Evolutionary conservation across 2,113 vertebrate species (phyloP).

Genomic region (Laticauda laticaudata): DNA sequence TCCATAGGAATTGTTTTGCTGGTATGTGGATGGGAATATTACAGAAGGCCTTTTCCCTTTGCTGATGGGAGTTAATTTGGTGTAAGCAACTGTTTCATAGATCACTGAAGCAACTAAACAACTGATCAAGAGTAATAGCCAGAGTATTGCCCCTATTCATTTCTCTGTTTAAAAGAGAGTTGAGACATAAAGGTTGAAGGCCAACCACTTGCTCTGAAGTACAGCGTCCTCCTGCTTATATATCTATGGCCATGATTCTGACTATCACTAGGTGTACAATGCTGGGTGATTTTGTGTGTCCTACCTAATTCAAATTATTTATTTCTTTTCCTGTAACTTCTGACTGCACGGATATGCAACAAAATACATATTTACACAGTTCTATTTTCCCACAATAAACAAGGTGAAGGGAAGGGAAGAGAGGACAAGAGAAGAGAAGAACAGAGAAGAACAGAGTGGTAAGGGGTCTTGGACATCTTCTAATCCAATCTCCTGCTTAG

Average conservation of each 20-base stretch:
- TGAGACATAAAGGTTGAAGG: not conserved
- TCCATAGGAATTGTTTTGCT: not conserved
- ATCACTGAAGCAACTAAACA: not conserved
- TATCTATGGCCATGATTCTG: not conserved
- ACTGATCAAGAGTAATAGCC: not conserved
- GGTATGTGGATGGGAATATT: not conserved
- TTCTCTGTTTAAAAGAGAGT: not conserved
- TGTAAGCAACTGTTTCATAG: not conserved
- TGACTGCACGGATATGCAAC: constrained; percentile 76
- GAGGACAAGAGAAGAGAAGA: accelerated
- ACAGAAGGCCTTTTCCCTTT: not conserved
- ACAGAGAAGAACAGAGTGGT: too few relatives aligned
- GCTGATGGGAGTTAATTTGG: not conserved
- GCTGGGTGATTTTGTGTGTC: constrained; percentile 63
- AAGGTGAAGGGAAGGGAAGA: not conserved
- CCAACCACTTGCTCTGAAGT: not conserved
- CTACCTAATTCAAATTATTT: constrained; percentile 71
- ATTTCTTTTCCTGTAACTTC: constrained; percentile 76
- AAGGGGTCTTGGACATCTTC: too few relatives aligned
- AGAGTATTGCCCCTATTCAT: not conserved
- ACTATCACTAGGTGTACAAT: constrained; percentile 51
- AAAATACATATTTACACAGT: constrained; percentile 76
- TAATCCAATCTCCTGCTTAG: too few relatives aligned
- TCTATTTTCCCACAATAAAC: constrained; percentile 72
- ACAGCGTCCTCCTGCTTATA: not conserved